Conservation (phyloP, 2,888 invertebrate genomes). For the Megastigmus dorsalis region DNA sequence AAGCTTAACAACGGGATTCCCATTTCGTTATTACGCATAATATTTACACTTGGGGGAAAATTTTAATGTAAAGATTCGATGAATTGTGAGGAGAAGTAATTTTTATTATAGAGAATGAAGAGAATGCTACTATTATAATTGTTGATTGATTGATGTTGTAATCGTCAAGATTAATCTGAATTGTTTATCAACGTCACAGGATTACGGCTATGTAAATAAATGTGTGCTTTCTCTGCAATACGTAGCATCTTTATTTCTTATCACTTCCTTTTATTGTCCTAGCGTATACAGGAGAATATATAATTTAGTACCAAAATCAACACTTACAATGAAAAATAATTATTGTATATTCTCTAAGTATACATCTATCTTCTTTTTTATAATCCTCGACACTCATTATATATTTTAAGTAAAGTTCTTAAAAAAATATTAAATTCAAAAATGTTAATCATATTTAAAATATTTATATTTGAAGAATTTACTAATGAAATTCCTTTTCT, state of each 20-base stretch:
- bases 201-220: conserved; percentile 72
- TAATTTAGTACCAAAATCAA: background rate
- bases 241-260: conserved; percentile 47
- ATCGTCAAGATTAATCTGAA: conserved; percentile 51
- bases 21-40: conserved; percentile 13
- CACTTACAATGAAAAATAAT: too few species aligned
- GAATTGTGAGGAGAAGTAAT: conserved; percentile 21
- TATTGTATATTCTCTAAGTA: too few species aligned
- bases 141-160: conserved; percentile 58
- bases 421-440: background rate
- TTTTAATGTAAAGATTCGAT: conserved; percentile 9
- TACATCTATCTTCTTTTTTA: too few species aligned
- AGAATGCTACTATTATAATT: conserved; percentile 58
- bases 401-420: background rate
- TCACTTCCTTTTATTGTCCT: conserved; percentile 46
- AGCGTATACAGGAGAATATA: conserved; percentile 10
- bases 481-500: too few species aligned
- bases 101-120: conserved; percentile 40
- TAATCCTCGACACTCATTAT: too few species aligned
- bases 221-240: conserved; percentile 71
- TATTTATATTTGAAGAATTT: too few species aligned
- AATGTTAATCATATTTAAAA: background rate
- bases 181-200: conserved; percentile 56
- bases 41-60: conserved; percentile 20
- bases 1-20: conserved; percentile 4